Conservation (phyloP, 2,888 invertebrate genomes). For the Gryllus longicercus region DNA sequence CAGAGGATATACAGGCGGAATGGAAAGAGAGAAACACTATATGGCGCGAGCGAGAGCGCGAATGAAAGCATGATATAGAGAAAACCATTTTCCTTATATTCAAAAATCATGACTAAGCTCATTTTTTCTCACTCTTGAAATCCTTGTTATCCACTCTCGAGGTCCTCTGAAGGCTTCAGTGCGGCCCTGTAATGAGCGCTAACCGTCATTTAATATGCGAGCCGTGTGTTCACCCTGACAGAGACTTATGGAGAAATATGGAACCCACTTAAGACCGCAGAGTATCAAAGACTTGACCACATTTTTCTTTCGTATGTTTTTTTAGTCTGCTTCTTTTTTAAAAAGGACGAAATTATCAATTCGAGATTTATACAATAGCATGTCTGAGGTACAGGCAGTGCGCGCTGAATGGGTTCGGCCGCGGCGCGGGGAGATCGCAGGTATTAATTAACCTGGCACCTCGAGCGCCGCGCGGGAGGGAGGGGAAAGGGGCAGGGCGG, state of each 20-base stretch:
- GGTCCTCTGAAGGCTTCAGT: conserved; percentile 19
- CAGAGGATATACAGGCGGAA: background rate
- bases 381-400: conserved; percentile 11
- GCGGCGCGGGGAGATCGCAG: too few species aligned
- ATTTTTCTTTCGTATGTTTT: background rate
- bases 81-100: conserved; percentile 35
- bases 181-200: conserved; percentile 29
- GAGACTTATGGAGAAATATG: conserved; percentile 26
- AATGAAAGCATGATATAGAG: conserved; percentile 25
- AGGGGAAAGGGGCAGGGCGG: too few species aligned
- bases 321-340: background rate
- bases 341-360: conserved; percentile 27
- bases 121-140: conserved; percentile 27
- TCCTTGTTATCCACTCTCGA: conserved; percentile 12
- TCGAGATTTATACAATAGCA: conserved; percentile 28
- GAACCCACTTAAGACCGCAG: conserved; percentile 18
- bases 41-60: background rate
- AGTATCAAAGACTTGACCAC: background rate
- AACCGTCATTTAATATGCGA: conserved; percentile 28
- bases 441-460: too few species aligned
- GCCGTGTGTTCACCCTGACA: conserved; percentile 27
- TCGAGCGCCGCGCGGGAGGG: too few species aligned
- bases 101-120: conserved; percentile 36
- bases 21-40: background rate
- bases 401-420: too few species aligned